These are phyloP conservation scores for Laterallus jamaicensis DNA, from an alignment of 2,113 vertebrate genomes.

Conservation along the genomic window DNA sequence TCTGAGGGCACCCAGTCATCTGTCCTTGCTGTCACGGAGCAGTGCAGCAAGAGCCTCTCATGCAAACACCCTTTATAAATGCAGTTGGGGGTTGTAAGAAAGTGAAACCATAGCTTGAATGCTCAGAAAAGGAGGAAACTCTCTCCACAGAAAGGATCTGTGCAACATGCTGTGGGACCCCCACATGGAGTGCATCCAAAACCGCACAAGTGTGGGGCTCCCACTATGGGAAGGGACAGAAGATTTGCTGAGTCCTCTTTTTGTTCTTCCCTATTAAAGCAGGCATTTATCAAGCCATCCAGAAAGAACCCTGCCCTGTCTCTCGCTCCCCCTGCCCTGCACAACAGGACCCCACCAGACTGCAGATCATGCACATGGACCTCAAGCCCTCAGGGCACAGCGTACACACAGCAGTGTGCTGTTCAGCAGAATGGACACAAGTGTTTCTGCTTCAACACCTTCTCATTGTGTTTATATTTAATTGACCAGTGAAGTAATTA, in stretches of 20 bases:
- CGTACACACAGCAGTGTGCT: not conserved
- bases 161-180: not conserved
- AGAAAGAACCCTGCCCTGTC: rapidly evolving
- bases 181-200: rapidly evolving
- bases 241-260: not conserved
- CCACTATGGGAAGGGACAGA: rapidly evolving
- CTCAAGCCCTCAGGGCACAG: not conserved
- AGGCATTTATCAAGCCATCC: not conserved
- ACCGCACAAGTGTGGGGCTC: rapidly evolving
- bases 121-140: not conserved
- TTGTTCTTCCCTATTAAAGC: not conserved
- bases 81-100: not conserved
- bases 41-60: not conserved
- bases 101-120: rapidly evolving
- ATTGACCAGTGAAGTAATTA: conserved; percentile 53
- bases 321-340: rapidly evolving
- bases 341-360: not conserved
- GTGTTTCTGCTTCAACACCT: conserved; percentile 18
- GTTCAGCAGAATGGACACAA: not conserved
- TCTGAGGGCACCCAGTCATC: not conserved
- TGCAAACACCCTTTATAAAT: not conserved
- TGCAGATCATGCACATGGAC: rapidly evolving
- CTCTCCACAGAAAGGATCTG: not conserved
- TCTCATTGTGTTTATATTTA: conserved; percentile 47
- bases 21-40: too few relatives aligned